phyloP scores from a whole-genome alignment of 2,888 invertebrate species.

The Ypsolopha sequella region DNA sequence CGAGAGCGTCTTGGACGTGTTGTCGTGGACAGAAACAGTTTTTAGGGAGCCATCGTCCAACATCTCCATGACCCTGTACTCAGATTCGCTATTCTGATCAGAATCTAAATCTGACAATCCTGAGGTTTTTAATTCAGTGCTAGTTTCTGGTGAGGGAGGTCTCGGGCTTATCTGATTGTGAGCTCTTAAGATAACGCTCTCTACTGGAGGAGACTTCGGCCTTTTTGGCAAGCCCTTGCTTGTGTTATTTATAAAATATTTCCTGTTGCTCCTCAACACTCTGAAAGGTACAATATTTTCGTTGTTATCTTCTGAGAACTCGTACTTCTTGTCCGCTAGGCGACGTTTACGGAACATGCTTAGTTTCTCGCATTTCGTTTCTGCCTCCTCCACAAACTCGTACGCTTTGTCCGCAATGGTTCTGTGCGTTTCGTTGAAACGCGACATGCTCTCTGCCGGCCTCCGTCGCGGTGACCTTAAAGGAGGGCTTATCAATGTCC shows the following conservation, averaged over 20 bases:
- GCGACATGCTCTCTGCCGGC: conserved; percentile 63
- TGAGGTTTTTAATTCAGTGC: conserved; percentile 33
- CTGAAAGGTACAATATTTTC: conserved; percentile 76
- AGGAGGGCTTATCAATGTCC: conserved; percentile 60
- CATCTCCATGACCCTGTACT: conserved; percentile 64
- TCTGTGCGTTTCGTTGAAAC: conserved; percentile 64
- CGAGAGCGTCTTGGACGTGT: conserved; percentile 61
- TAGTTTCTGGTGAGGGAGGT: conserved; percentile 38
- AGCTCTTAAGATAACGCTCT: conserved; percentile 52
- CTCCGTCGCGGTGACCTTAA: conserved; percentile 54
- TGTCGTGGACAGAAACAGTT: conserved; percentile 60
- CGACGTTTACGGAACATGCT: conserved; percentile 87
- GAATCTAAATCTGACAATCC: conserved; percentile 35
- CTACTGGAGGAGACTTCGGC: conserved; percentile 54
- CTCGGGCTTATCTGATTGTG: conserved; percentile 55
- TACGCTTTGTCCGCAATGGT: conserved; percentile 81
- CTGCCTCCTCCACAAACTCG: conserved; percentile 87
- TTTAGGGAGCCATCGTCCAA: conserved; percentile 62
- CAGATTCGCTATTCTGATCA: conserved; percentile 56
- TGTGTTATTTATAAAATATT: conserved; percentile 56
- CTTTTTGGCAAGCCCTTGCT: conserved; percentile 36
- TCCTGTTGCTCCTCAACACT: conserved; percentile 69
- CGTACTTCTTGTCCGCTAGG: conserved; percentile 92
- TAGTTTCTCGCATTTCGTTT: conserved; percentile 86
- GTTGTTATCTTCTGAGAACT: conserved; percentile 85